Evolutionary conservation across 2,797 vertebrate species (phyloP), one percentile per base, ranked within the genome.

Genomic region (Orestias chungarensis): DNA sequence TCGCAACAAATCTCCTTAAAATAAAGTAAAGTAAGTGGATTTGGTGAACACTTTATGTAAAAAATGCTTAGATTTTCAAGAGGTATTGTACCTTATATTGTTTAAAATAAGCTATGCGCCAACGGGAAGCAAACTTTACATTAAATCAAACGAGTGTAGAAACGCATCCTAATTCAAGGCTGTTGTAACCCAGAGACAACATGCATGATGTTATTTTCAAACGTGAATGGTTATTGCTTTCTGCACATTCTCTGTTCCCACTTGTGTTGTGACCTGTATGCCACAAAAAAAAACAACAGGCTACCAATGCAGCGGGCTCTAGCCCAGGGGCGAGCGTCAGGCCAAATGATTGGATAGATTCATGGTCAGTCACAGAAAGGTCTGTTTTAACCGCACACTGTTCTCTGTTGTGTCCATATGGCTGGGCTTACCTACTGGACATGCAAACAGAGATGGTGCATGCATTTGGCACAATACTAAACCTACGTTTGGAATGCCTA

Each of bases 221-320:
- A 74, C 67, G 82, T 47, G 71, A 65, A 47, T 76, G 49, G 49
- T 68, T 75, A 70, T 68, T 84, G 80, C 73, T 73, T 79, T 83
- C 62, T 75, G 80, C 82, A 74, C 79, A 73, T 65, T 65, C 73
- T 66, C 78, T 29, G 57, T 85, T 65, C 66, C 35, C 43, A 11
- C 75, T 82, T 71, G 84, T 72, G 70, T 64, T 69, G 73, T 31
- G 49, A 79, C 82, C 82, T 81, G 86, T 91, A 87, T 91, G 87
- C 89, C 84, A 73, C 86, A 91, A 91, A 93, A 93, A 93, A 93
- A 91, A 93, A 93, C 92, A 93, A 84, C 89, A 91, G 90, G 89
- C 87, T 90, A 91, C 66, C 78, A 84, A 88, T 88, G 87, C 86
- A 80, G 78, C 67, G 79, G 71, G 33, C 74, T 66, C 46, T 89